These are phyloP conservation scores for Clepsis dumicolana DNA, from an alignment of 2,888 invertebrate genomes.

Conservation along the genomic window DNA sequence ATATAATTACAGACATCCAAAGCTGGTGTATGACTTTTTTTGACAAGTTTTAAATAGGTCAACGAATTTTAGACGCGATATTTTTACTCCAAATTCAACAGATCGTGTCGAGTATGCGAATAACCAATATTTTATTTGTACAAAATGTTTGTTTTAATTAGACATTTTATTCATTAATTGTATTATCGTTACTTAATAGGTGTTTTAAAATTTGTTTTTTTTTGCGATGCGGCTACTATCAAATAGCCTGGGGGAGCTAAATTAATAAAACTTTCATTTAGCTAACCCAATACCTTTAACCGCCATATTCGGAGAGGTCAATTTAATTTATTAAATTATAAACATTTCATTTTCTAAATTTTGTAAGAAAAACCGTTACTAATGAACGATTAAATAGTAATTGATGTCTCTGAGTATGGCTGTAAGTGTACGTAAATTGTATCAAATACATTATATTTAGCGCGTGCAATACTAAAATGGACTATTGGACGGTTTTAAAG, in stretches of 20 bases:
- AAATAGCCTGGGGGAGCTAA: conserved; percentile 16
- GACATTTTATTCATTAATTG: conserved; percentile 24
- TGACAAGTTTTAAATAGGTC: conserved; percentile 38
- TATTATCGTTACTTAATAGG: conserved; percentile 26
- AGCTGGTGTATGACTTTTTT: conserved; percentile 31
- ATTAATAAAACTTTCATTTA: background rate
- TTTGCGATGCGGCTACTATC: conserved; percentile 25
- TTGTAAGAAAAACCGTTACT: background rate
- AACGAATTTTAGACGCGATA: conserved; percentile 36
- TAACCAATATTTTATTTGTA: conserved; percentile 36
- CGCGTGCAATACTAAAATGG: conserved; percentile 37
- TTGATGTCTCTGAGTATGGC: background rate
- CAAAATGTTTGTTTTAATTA: conserved; percentile 40
- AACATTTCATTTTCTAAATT: background rate
- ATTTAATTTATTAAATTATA: background rate
- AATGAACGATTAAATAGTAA: background rate
- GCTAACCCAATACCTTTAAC: background rate
- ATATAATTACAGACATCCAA: conserved; percentile 29
- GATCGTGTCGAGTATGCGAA: conserved; percentile 11
- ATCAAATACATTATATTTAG: conserved; percentile 36
- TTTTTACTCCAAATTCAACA: conserved; percentile 8
- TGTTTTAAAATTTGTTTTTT: conserved; percentile 28
- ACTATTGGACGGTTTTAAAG: conserved; percentile 22
- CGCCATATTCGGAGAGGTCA: background rate
- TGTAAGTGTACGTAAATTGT: conserved; percentile 32